Percentiles rank a stretch among this genome's conserved stretches.
Evolutionary conservation across 2,113 vertebrate species (phyloP).

Genomic region (Setophaga petechia): DNA sequence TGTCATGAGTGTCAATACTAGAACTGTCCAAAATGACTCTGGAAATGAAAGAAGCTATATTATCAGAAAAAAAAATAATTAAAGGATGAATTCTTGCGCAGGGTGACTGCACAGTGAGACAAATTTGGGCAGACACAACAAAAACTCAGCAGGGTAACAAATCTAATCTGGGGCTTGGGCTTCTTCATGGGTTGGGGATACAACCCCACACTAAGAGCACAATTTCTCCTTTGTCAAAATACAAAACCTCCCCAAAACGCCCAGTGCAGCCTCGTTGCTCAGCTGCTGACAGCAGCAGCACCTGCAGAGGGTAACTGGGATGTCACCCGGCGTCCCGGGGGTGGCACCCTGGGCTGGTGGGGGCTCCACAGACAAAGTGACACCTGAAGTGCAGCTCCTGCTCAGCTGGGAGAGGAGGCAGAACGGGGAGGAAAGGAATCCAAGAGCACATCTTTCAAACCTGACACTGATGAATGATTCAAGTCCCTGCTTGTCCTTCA

Average conservation of each 20-base stretch:
- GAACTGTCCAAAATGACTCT: background rate
- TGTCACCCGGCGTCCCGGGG: fast-evolving
- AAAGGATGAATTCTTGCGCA: background rate
- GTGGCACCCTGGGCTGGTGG: fast-evolving
- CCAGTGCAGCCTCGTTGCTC: background rate
- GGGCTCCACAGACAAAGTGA: background rate
- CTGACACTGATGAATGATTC: background rate
- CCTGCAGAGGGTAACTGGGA: background rate
- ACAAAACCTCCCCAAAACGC: background rate
- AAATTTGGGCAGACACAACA: background rate
- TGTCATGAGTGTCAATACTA: background rate
- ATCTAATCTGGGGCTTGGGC: background rate
- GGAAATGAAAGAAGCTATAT: background rate
- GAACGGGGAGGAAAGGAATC: background rate
- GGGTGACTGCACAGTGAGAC: background rate
- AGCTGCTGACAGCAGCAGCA: fast-evolving
- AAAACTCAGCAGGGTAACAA: background rate
- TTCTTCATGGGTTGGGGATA: background rate
- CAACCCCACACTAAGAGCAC: fast-evolving
- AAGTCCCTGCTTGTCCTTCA: background rate
- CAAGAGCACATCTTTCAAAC: background rate
- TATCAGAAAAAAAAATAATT: background rate
- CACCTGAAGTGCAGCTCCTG: background rate
- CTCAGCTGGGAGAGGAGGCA: background rate
- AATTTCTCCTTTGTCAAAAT: background rate